A percentile compares a stretch with the other conserved stretches of the same genome.
phyloP scores from a whole-genome alignment of 2,797 vertebrate genomes.

The Phylloscopus collybita region DNA sequence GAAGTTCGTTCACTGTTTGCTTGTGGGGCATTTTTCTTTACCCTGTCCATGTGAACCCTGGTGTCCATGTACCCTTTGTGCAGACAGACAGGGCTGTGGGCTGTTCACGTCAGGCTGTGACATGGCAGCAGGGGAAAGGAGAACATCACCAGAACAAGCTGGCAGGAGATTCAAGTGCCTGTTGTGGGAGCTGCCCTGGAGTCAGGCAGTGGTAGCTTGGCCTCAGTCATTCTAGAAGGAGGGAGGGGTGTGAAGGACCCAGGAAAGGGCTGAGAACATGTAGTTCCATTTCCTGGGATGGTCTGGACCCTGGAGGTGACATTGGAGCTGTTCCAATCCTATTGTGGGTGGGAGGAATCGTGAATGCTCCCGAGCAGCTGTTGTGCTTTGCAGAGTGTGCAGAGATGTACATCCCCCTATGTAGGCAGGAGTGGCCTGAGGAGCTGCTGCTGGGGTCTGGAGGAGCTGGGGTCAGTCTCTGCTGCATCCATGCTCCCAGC shows the following conservation, averaged over 20 bases:
- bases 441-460: neutral
- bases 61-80: neutral
- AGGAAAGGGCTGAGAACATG: fast-evolving
- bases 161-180: neutral
- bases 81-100: neutral
- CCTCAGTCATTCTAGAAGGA: neutral
- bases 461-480: neutral
- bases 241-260: neutral
- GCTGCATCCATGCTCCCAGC: neutral
- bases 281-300: fast-evolving
- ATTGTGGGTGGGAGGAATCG: neutral
- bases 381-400: neutral
- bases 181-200: neutral
- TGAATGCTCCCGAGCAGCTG: neutral
- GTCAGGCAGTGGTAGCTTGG: neutral
- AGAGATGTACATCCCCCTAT: neutral
- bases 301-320: neutral
- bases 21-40: neutral
- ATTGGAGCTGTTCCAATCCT: neutral
- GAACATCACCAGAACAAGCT: neutral
- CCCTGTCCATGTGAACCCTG: fast-evolving
- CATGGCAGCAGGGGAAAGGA: neutral
- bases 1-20: neutral
- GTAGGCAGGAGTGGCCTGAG: neutral
- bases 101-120: neutral